Base-by-base conservation (phyloP, 2,888 invertebrate genomes). In the Euproctis similis region DNA sequence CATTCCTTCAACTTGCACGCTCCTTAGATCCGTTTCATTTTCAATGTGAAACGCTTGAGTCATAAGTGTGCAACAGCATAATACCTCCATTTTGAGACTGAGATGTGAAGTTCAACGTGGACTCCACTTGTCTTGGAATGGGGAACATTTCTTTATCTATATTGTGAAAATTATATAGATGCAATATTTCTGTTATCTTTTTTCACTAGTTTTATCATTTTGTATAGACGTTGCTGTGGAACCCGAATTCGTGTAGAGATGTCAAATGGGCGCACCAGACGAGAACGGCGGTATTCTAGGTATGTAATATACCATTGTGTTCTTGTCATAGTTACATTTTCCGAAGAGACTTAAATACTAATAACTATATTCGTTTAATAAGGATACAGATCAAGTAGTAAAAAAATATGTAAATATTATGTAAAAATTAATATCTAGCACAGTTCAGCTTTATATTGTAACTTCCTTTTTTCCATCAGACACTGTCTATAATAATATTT, bases 191-290 rank as follows among this genome's bases (percentile, higher is more conserved):
- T 21, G 5, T 21, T 21, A 2, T 11, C 4, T 21, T 6, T 11
- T 10, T 21, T 9, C 2, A 8, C 10, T 2, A 19, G n/a, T n/a
- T n/a, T n/a, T n/a, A n/a, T n/a, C 3, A 6, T 32, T 39, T 9
- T 38, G 52, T 59, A 8, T 60, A 95, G 94, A 36, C 90, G 94
- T 27, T 92, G 94, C 77, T 95, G 95, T 77, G 95, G 96, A 6
- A 92, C 94, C 13, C 89, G 95, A 58, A 93, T 96, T 28, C 89
- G 95, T 38, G 95, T 96, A 8, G 96, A 96, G 82, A 96, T 96
- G 96, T 95, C 95, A 0, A 94, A 92, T 41, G 95, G 95, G 1
- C 87, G 94, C 50, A 93, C 92, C 27, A 86, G 94, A 28, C 88
- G 89, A 48, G 92, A 90, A 31, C 90, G 90, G 33, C 88, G 88